These are phyloP conservation scores for Axis porcinus DNA, from an alignment of 2,113 vertebrate species.

Conservation along the genomic window DNA sequence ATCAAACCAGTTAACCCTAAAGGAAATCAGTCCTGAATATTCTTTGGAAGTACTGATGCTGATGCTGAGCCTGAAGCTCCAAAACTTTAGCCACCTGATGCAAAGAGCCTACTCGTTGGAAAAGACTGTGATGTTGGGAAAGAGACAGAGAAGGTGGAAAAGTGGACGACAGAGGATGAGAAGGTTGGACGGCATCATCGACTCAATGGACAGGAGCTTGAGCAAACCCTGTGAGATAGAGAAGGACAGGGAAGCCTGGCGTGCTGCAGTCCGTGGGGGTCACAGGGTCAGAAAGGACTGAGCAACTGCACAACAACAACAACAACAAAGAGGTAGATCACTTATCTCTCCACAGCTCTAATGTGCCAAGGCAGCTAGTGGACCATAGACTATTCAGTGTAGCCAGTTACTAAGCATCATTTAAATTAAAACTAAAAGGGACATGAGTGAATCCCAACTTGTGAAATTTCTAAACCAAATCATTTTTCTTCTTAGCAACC, in stretches of 20 bases:
- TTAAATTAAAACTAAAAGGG: not conserved
- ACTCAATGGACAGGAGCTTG: not conserved
- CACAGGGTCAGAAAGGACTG: not conserved
- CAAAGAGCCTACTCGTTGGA: not conserved
- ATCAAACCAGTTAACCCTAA: not conserved
- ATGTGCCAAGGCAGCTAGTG: not conserved
- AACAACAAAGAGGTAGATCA: not conserved
- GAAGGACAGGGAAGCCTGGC: not conserved
- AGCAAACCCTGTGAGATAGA: not conserved
- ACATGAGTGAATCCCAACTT: not conserved
- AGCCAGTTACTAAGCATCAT: not conserved
- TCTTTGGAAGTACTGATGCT: not conserved
- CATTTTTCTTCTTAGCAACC: not conserved
- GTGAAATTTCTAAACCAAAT: not conserved
- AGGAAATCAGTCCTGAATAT: not conserved
- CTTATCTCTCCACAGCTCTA: not conserved
- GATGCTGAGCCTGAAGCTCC: not conserved
- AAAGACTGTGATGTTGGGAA: not conserved
- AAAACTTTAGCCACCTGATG: not conserved
- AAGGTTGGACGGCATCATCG: not conserved
- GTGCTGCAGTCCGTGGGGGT: not conserved
- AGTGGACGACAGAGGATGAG: not conserved
- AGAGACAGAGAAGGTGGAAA: not conserved
- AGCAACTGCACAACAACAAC: not conserved
- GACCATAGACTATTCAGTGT: not conserved